These are phyloP conservation scores for Molossus molossus DNA, from an alignment of 2,797 vertebrate species.

Conservation along the genomic window DNA sequence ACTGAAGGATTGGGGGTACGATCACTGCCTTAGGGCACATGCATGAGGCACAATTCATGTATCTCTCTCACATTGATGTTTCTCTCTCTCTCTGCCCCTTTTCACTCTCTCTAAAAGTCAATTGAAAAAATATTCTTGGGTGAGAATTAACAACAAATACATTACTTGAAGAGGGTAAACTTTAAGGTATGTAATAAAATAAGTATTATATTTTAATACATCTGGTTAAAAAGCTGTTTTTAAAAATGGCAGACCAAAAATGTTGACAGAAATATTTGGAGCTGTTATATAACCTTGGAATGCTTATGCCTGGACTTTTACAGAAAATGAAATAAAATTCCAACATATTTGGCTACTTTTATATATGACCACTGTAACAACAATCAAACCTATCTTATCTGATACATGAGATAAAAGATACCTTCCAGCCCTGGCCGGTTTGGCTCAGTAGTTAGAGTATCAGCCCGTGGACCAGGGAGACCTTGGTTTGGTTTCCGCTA, in stretches of 20 bases:
- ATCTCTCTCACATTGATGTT: too few species aligned
- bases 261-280: not conserved
- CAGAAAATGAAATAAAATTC: not conserved
- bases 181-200: constrained; percentile 22
- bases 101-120: too few species aligned
- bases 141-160: not conserved
- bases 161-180: not conserved
- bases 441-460: too few species aligned
- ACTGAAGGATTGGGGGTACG: too few species aligned
- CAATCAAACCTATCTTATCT: not conserved
- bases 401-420: not conserved
- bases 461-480: too few species aligned
- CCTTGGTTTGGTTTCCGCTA: too few species aligned
- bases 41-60: too few species aligned
- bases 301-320: not conserved
- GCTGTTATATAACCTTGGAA: not conserved
- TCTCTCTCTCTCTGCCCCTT: too few species aligned
- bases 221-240: not conserved
- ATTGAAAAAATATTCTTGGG: too few species aligned
- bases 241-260: not conserved
- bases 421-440: not conserved
- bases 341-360: not conserved
- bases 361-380: not conserved
- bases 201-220: not conserved
- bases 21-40: too few species aligned